A percentile compares a stretch with the other conserved stretches of the same genome.
phyloP scores from a whole-genome alignment of 2,888 invertebrate species.

The Aphodius sticticus region DNA sequence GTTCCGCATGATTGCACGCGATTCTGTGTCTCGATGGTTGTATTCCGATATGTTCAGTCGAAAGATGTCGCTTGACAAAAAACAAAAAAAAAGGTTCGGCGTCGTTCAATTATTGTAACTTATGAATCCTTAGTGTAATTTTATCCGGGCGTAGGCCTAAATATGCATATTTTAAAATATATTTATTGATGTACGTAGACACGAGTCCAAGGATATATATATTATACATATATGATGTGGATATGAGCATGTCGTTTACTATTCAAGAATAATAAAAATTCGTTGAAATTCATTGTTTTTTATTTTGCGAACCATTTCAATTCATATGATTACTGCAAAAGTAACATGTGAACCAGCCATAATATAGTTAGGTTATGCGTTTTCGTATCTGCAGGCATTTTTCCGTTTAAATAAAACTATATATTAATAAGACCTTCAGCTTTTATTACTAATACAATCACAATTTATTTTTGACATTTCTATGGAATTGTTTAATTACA shows the following conservation, averaged over 20 bases:
- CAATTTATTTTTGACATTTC: no score
- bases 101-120: background rate
- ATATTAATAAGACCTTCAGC: no score
- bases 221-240: constrained; percentile 4
- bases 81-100: background rate
- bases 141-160: background rate
- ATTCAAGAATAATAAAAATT: background rate
- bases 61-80: background rate
- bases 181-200: constrained; percentile 4
- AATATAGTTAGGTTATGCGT: background rate
- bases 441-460: no score
- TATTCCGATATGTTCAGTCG: background rate
- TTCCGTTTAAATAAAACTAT: no score
- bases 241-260: background rate
- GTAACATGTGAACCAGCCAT: background rate
- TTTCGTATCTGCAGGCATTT: background rate
- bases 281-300: background rate
- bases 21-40: background rate
- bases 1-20: no score
- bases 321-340: background rate
- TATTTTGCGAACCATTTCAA: background rate
- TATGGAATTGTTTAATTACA: no score
- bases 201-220: background rate
- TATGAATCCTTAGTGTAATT: constrained; percentile 4
- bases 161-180: constrained; percentile 4